Conservation (phyloP, 2,888 invertebrate species). For the Drosophila glabriapex region DNA sequence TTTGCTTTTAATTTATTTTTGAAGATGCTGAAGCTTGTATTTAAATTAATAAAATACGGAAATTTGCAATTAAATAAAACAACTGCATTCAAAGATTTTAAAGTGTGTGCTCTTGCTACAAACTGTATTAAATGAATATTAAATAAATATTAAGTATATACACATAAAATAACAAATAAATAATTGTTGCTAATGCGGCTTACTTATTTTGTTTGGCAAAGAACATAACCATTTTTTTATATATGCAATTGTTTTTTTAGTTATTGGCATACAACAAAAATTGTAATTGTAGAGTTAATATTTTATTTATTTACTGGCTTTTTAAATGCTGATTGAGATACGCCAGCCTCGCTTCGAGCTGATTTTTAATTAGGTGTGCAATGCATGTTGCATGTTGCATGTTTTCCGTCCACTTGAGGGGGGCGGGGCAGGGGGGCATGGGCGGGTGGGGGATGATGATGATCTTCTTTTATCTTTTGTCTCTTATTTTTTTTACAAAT, state of each 20-base stretch:
- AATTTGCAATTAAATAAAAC: neutral
- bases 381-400: neutral
- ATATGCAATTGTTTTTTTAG: neutral
- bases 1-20: neutral
- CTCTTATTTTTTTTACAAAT: slow-evolving; percentile 87
- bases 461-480: neutral
- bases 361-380: neutral
- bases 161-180: neutral
- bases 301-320: slow-evolving; percentile 1
- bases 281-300: neutral
- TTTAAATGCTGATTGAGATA: neutral
- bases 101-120: neutral
- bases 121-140: neutral
- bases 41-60: neutral
- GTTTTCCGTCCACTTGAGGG: neutral
- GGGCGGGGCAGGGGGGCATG: neutral
- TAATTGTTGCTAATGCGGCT: neutral
- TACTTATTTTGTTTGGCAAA: neutral
- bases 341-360: neutral
- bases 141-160: neutral
- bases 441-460: neutral
- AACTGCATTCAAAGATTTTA: neutral
- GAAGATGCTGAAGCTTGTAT: neutral
- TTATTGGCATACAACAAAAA: neutral
- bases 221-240: neutral